phyloP scores from a whole-genome alignment of 2,888 invertebrate genomes.

The Ennomos quercinarius region DNA sequence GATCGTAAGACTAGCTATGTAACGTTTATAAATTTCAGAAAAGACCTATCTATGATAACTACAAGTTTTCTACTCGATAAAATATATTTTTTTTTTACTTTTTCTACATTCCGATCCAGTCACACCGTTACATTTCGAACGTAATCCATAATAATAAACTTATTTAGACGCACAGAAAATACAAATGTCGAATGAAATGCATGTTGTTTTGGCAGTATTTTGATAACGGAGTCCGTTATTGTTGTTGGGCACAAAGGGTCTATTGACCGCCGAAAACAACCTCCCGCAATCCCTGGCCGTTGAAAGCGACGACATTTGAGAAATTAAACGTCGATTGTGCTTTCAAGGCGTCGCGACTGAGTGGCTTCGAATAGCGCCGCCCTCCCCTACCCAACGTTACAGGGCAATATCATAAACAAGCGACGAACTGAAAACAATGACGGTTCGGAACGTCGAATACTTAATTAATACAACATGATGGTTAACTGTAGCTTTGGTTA shows the following conservation, averaged over 20 bases:
- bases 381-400: conserved; percentile 17
- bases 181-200: conserved; percentile 42
- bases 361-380: conserved; percentile 22
- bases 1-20: conserved; percentile 70
- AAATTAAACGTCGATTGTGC: conserved; percentile 45
- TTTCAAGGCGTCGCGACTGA: conserved; percentile 34
- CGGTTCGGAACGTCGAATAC: conserved; percentile 45
- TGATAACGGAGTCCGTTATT: conserved; percentile 48
- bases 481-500: conserved; percentile 62
- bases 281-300: conserved; percentile 18
- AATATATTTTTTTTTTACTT: conserved; percentile 49
- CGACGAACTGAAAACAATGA: conserved; percentile 48
- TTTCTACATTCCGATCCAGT: conserved; percentile 58
- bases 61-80: conserved; percentile 62
- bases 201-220: conserved; percentile 49
- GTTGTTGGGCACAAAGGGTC: conserved; percentile 49
- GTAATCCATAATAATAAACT: conserved; percentile 40
- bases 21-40: conserved; percentile 84
- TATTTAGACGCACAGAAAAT: conserved; percentile 45
- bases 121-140: conserved; percentile 50
- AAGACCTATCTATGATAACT: conserved; percentile 77
- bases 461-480: conserved; percentile 60
- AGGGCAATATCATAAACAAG: conserved; percentile 38
- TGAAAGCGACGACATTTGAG: conserved; percentile 40
- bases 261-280: conserved; percentile 43